phyloP scores from a whole-genome alignment of 2,113 vertebrate species.

The Sphaerodactylus townsendi region DNA sequence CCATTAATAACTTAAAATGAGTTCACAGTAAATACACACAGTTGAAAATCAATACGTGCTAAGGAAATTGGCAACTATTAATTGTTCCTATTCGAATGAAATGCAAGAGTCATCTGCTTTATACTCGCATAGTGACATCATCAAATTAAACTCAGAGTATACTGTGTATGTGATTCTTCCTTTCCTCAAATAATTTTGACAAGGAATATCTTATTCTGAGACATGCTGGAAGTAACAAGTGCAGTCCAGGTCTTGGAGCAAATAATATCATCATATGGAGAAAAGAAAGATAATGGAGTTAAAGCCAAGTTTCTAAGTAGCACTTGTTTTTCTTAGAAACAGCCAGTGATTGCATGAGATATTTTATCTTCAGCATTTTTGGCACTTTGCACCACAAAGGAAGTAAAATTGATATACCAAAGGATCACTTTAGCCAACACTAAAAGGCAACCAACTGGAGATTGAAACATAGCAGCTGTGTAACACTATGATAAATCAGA shows the following conservation, averaged over 20 bases:
- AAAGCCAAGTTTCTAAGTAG: constrained; percentile 4
- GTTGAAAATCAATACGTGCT: neutral
- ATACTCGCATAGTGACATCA: neutral
- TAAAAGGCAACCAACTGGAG: neutral
- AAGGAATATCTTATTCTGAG: neutral
- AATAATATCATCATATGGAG: constrained; percentile 23
- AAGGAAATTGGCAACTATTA: constrained; percentile 8
- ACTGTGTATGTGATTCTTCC: neutral
- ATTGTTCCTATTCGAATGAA: constrained; percentile 21
- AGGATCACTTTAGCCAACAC: neutral
- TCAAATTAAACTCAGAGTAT: neutral
- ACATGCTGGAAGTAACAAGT: neutral
- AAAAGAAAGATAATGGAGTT: constrained; percentile 21
- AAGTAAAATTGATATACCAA: constrained; percentile 18
- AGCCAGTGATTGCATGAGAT: neutral
- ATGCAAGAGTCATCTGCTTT: constrained; percentile 11
- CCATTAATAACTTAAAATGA: neutral
- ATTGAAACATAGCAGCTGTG: neutral
- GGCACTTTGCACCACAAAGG: constrained; percentile 10
- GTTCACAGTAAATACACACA: neutral
- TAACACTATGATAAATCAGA: neutral
- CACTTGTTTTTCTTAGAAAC: neutral
- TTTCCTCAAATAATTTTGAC: neutral
- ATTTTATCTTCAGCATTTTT: constrained; percentile 32
- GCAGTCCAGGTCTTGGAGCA: constrained; percentile 28